Conservation (phyloP, 2,888 invertebrate species). For the Mechanitis messenoides region DNA sequence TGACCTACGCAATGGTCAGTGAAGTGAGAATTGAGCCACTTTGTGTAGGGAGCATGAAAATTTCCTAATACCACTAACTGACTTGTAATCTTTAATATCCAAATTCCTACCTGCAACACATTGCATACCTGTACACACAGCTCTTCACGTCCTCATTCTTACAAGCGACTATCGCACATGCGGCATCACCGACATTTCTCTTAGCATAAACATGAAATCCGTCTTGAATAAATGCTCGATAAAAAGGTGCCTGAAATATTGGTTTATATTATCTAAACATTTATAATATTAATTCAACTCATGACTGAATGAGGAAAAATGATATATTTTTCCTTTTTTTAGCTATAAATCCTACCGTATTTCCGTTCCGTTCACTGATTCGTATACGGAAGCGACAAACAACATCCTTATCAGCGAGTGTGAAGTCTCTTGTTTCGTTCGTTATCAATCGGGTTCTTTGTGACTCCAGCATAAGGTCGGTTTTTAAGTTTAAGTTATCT, state of each 20-base stretch:
- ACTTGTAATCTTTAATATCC: too few species aligned
- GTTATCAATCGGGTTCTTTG: conserved; percentile 48
- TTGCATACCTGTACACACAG: conserved; percentile 59
- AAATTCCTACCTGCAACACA: background rate
- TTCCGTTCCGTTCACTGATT: conserved; percentile 36
- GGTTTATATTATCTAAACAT: too few species aligned
- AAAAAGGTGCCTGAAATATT: conserved; percentile 47
- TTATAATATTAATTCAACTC: too few species aligned
- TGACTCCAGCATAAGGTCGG: conserved; percentile 56
- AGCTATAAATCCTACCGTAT: conserved; percentile 40
- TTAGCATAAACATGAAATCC: conserved; percentile 60
- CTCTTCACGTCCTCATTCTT: conserved; percentile 49
- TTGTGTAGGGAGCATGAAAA: background rate
- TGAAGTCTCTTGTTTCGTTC: conserved; percentile 56
- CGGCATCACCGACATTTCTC: conserved; percentile 46
- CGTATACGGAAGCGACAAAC: conserved; percentile 55
- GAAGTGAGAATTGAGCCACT: background rate
- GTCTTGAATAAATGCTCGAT: conserved; percentile 68
- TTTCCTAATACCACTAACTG: background rate
- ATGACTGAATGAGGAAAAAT: too few species aligned
- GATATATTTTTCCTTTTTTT: too few species aligned
- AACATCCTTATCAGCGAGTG: conserved; percentile 54
- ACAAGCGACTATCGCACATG: conserved; percentile 62
- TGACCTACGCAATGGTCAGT: background rate
- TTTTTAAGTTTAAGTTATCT: conserved; percentile 58